phyloP scores from a whole-genome alignment of 2,797 vertebrate genomes.

The Myotis vivesi region DNA sequence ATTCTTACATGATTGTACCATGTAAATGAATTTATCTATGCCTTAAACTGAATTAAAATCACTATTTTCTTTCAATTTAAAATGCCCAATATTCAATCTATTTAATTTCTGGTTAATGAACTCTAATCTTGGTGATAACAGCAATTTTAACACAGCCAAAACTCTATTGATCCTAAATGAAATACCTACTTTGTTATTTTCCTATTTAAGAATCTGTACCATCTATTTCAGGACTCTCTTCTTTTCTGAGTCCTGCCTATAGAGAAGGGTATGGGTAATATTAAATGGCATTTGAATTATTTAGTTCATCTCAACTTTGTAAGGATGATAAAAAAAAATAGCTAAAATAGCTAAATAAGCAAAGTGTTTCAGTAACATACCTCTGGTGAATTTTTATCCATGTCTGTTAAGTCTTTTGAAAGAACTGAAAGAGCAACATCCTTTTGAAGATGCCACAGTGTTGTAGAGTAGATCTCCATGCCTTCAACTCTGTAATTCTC shows the following conservation, averaged over 20 bases:
- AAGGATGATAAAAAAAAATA: not conserved
- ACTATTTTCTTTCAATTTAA: constrained; percentile 35
- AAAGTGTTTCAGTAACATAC: constrained; percentile 78
- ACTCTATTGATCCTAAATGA: constrained; percentile 30
- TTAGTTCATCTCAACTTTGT: not conserved
- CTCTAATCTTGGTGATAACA: not conserved
- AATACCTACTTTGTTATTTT: constrained; percentile 8
- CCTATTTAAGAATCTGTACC: not conserved
- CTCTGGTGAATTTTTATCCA: constrained; percentile 99
- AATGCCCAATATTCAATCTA: constrained; percentile 16
- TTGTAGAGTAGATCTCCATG: constrained; percentile 99
- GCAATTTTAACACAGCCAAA: constrained; percentile 16
- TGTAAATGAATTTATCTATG: not conserved
- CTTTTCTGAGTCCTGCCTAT: not conserved
- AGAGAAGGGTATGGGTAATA: not conserved
- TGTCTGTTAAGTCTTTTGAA: constrained; percentile 97
- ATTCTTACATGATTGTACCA: not conserved
- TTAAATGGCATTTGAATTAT: not conserved
- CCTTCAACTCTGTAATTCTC: constrained; percentile 97
- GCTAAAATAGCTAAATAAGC: not conserved
- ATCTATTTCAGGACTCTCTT: not conserved
- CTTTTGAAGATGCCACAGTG: constrained; percentile 97
- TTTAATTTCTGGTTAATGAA: constrained; percentile 39
- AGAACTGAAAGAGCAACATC: constrained; percentile 96
- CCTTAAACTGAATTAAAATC: constrained; percentile 45